Conservation (phyloP, 2,113 vertebrate species). For the Rissa tridactyla region DNA sequence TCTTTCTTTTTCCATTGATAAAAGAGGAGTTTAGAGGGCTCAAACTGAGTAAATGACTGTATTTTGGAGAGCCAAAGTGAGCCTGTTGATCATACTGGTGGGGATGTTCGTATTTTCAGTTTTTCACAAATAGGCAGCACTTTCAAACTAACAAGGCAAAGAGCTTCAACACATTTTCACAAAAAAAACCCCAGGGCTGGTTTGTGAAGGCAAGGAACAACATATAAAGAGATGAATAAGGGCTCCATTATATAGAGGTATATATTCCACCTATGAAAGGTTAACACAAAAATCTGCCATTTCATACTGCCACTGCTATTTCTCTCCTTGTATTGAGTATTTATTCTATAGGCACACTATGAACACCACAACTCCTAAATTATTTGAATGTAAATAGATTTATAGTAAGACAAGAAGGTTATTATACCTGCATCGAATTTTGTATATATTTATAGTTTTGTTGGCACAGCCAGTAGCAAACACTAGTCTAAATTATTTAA, state of each 20-base stretch:
- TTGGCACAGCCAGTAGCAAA: constrained; percentile 50
- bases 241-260: neutral
- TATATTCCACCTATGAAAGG: neutral
- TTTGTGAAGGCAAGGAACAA: neutral
- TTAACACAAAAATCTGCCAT: constrained; percentile 9
- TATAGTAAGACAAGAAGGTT: constrained; percentile 56
- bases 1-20: neutral
- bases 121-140: neutral
- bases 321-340: constrained; percentile 43
- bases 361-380: constrained; percentile 40
- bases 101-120: neutral
- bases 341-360: neutral
- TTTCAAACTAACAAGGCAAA: neutral
- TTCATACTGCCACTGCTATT: neutral
- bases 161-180: neutral
- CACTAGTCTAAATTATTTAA: constrained; percentile 66
- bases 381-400: constrained; percentile 50
- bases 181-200: neutral
- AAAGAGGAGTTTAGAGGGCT: neutral
- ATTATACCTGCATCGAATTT: constrained; percentile 52
- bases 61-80: neutral
- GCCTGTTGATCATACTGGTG: neutral
- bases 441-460: constrained; percentile 49
- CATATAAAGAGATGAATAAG: constrained; percentile 26
- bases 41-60: neutral